Conservation (phyloP, 2,797 vertebrate species). For the Prionace glauca region DNA sequence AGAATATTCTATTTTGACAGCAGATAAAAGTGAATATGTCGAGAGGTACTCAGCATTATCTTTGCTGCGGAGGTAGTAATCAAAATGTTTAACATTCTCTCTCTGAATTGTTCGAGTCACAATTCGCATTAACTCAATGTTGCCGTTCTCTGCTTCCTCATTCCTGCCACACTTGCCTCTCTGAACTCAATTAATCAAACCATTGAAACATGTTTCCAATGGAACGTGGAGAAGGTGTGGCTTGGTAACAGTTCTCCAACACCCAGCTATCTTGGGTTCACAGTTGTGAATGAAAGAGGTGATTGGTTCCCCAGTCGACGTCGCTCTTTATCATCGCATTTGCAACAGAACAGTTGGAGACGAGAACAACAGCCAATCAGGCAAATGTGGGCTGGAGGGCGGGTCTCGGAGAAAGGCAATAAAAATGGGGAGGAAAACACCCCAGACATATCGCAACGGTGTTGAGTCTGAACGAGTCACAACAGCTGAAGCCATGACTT, state of each 20-base stretch:
- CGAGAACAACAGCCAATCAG: background rate
- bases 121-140: background rate
- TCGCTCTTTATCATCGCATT: background rate
- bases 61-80: background rate
- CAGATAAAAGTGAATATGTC: background rate
- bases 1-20: background rate
- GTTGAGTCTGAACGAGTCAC: background rate
- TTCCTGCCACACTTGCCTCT: no score
- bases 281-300: background rate
- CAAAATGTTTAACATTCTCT: background rate
- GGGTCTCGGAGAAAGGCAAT: background rate
- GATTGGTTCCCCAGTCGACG: background rate
- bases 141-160: background rate
- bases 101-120: background rate
- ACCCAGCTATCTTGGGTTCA: background rate
- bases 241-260: background rate
- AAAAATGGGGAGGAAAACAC: background rate
- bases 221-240: background rate
- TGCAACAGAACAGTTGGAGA: background rate
- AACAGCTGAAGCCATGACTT: background rate
- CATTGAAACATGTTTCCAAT: background rate
- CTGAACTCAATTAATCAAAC: background rate
- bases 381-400: background rate
- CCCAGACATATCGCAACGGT: no score
- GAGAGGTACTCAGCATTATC: background rate